phyloP scores from a whole-genome alignment of 2,888 invertebrate genomes.

The Archaeoteleia sp. region DNA sequence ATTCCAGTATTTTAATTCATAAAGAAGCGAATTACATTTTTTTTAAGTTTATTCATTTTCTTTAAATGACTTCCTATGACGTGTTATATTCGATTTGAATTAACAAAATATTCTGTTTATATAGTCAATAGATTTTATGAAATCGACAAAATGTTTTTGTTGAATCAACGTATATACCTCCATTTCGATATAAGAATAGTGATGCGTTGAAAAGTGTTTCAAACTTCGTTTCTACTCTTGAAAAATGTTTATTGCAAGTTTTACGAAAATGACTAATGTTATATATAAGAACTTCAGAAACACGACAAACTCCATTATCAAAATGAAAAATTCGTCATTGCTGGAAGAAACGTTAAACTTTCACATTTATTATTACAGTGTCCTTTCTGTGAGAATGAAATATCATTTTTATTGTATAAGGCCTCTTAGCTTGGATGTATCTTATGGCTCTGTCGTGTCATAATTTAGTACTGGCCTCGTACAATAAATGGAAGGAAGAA shows the following conservation, averaged over 20 bases:
- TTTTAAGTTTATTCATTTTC: neutral
- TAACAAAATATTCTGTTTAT: too few species aligned
- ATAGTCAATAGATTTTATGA: too few species aligned
- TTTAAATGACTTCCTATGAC: too few species aligned
- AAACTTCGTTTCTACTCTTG: neutral
- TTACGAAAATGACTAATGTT: neutral
- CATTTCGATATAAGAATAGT: too few species aligned
- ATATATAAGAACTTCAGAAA: slow-evolving; percentile 8
- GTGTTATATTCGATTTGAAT: too few species aligned
- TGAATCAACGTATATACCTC: too few species aligned
- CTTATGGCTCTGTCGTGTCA: slow-evolving; percentile 36
- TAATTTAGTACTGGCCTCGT: slow-evolving; percentile 34
- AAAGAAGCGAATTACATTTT: neutral
- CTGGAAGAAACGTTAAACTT: slow-evolving; percentile 28
- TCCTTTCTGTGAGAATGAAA: slow-evolving; percentile 44
- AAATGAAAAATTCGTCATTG: slow-evolving; percentile 40
- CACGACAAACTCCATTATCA: slow-evolving; percentile 38
- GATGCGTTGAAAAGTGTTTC: too few species aligned
- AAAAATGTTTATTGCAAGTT: neutral
- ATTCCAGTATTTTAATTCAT: slow-evolving; percentile 2
- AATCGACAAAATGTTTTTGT: too few species aligned
- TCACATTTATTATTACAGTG: slow-evolving; percentile 42
- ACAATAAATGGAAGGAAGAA: slow-evolving; percentile 34
- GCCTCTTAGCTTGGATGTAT: slow-evolving; percentile 41
- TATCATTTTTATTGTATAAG: slow-evolving; percentile 49